These are phyloP conservation scores for Pocillopora verrucosa DNA, from an alignment of 64 coral and sea anemone genomes.

Conservation along the genomic window DNA sequence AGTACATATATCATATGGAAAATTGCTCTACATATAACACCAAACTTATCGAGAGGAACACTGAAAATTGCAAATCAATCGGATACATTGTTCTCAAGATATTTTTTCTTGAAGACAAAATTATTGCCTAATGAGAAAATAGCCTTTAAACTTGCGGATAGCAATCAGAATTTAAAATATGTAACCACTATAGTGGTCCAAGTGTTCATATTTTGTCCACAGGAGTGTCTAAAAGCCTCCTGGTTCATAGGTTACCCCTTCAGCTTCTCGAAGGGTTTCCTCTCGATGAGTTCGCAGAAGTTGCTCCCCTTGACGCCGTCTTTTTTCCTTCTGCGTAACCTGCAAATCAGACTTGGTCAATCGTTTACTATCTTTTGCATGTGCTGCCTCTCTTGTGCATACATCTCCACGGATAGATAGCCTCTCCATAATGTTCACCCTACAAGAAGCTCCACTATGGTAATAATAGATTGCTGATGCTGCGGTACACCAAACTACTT, in stretches of 20 bases:
- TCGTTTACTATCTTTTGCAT: too few relatives aligned
- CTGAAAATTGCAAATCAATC: slow-evolving; percentile 69
- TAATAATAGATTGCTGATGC: too few relatives aligned
- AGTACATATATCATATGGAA: too few relatives aligned
- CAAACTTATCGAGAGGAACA: slow-evolving; percentile 49
- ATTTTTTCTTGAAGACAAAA: slow-evolving; percentile 59
- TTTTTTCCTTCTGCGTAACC: slow-evolving; percentile 8
- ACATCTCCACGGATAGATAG: too few relatives aligned
- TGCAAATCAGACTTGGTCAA: too few relatives aligned
- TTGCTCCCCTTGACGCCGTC: slow-evolving; percentile 8
- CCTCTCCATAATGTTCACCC: too few relatives aligned
- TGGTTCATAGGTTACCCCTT: too few relatives aligned
- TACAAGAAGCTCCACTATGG: too few relatives aligned
- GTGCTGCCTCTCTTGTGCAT: too few relatives aligned
- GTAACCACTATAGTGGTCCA: slow-evolving; percentile 9
- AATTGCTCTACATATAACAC: not conserved
- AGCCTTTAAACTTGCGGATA: slow-evolving; percentile 48
- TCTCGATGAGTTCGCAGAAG: slow-evolving; percentile 7
- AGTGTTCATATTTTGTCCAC: not conserved
- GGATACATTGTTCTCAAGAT: slow-evolving; percentile 53
- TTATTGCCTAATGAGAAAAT: slow-evolving; percentile 20
- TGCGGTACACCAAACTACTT: too few relatives aligned
- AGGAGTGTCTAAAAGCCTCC: not conserved
- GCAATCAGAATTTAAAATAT: slow-evolving; percentile 18
- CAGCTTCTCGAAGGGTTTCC: slow-evolving; percentile 25